A percentile compares a stretch with the other conserved stretches of the same genome.
Conservation (phyloP, 2,797 vertebrate species). For the Periparus ater region DNA sequence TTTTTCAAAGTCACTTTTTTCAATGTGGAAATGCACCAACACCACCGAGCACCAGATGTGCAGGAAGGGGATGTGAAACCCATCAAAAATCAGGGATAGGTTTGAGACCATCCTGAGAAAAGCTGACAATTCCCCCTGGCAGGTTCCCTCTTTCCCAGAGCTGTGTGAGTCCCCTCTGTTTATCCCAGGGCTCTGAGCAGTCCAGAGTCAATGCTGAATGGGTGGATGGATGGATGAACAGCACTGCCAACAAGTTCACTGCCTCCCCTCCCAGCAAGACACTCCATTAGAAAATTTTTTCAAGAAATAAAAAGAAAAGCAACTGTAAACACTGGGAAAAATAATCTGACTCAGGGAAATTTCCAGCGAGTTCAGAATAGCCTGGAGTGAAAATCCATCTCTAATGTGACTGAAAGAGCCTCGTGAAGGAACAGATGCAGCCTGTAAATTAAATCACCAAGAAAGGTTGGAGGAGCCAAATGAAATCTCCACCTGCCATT, state of each 20-base stretch:
- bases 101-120: background rate
- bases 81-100: background rate
- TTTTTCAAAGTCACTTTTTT: background rate
- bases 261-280: background rate
- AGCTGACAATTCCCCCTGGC: background rate
- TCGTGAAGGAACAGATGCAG: background rate
- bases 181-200: background rate
- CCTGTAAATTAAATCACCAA: constrained; percentile 1
- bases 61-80: background rate
- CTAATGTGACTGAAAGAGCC: background rate
- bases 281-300: background rate
- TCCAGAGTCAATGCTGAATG: background rate
- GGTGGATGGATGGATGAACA: background rate
- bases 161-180: background rate
- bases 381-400: constrained; percentile 9
- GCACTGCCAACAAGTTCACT: background rate
- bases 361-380: background rate
- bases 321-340: background rate
- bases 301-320: background rate
- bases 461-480: constrained; percentile 33
- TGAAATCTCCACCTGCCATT: background rate
- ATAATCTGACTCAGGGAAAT: constrained; percentile 4
- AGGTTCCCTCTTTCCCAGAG: background rate
- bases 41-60: too few relatives aligned
- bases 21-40: rapidly evolving